Percentiles rank a stretch among this genome's conserved stretches.
Conservation (phyloP, 1,140 invertebrate species). For the Anagrus nilaparvatae region DNA sequence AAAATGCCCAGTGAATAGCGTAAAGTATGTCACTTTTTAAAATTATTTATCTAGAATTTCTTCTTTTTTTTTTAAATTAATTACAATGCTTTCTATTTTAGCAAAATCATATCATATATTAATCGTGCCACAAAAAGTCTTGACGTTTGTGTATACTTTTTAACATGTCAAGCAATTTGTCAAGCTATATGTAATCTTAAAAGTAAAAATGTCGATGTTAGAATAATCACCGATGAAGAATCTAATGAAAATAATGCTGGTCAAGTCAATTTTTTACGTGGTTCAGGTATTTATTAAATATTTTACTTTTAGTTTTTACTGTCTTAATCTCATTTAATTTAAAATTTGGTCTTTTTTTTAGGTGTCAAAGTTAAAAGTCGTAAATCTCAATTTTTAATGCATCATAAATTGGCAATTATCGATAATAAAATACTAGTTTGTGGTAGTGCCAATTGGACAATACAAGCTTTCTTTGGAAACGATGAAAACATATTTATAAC, state of each 20-base stretch:
- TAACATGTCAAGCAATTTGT: conserved; percentile 51
- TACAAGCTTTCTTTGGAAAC: conserved; percentile 59
- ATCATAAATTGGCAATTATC: conserved; percentile 68
- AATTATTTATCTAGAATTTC: no score
- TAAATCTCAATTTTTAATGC: conserved; percentile 49
- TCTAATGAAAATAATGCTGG: background rate
- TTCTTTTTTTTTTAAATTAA: no score
- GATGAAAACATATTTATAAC: conserved; percentile 50
- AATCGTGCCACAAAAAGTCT: conserved; percentile 45
- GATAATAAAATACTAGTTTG: conserved; percentile 53
- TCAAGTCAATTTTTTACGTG: conserved; percentile 8
- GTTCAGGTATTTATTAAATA: no score
- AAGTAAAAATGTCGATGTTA: conserved; percentile 47
- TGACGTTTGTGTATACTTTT: conserved; percentile 61
- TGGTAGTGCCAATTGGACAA: conserved; percentile 70
- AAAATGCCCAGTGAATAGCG: no score
- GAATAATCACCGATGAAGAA: conserved; percentile 55
- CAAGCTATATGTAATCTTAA: conserved; percentile 46
- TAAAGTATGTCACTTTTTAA: no score
- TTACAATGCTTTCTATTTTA: no score
- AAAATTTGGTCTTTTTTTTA: conserved; percentile 27
- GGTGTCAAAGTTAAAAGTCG: conserved; percentile 42
- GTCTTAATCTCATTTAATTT: background rate
- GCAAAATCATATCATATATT: conserved; percentile 39
- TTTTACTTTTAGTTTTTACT: no score